Evolutionary conservation across 1,140 invertebrate species (phyloP).

Genomic region (Thaumetopoea pityocampa): DNA sequence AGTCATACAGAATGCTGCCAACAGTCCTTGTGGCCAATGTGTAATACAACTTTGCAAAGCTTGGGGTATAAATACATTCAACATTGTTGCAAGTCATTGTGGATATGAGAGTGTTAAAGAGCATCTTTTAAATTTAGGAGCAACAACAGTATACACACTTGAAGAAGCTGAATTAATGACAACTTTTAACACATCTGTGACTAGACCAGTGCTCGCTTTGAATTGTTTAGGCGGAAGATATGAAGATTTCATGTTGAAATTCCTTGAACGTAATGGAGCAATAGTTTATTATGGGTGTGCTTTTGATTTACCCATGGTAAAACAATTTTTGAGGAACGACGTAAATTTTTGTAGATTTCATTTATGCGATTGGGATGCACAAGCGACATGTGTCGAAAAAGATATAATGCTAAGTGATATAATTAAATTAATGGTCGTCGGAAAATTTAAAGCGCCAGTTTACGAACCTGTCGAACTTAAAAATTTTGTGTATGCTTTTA

Average conservation of each 20-base stretch:
- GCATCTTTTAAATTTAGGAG: conserved; percentile 85
- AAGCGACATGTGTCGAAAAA: conserved; percentile 72
- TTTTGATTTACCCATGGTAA: conserved; percentile 89
- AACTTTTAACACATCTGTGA: conserved; percentile 80
- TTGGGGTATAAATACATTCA: conserved; percentile 87
- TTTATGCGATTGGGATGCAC: conserved; percentile 89
- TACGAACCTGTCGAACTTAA: conserved; percentile 82
- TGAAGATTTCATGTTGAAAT: conserved; percentile 87
- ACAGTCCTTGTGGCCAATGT: conserved; percentile 94
- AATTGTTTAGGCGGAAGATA: conserved; percentile 96
- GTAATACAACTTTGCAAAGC: conserved; percentile 91
- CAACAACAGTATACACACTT: conserved; percentile 90
- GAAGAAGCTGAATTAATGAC: conserved; percentile 85
- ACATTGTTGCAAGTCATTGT: conserved; percentile 88
- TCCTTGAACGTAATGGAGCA: conserved; percentile 81
- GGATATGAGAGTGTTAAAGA: conserved; percentile 82
- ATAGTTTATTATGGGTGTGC: conserved; percentile 98
- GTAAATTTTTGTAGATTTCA: conserved; percentile 90
- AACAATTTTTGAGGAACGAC: conserved; percentile 93
- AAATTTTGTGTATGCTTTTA: conserved; percentile 84
- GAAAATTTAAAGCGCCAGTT: conserved; percentile 83
- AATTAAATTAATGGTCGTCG: conserved; percentile 80
- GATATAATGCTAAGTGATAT: conserved; percentile 86
- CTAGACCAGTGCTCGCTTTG: conserved; percentile 88
- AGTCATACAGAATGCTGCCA: conserved; percentile 95